A percentile compares a stretch with the other conserved stretches of the same genome.
These are phyloP conservation scores for Agrotis clavis DNA, from an alignment of 2,888 invertebrate genomes.

Conservation along the genomic window DNA sequence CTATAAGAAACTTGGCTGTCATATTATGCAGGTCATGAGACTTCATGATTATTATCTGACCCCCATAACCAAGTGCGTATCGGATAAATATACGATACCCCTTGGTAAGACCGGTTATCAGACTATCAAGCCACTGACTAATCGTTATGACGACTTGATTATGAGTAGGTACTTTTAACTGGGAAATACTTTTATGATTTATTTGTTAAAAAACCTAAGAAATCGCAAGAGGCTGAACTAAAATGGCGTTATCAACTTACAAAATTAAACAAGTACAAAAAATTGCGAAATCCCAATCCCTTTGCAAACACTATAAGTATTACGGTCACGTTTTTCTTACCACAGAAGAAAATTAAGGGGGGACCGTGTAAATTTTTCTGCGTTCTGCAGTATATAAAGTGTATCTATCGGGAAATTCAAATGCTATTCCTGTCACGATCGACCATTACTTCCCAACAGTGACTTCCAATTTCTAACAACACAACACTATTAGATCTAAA, in stretches of 20 bases:
- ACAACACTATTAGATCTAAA: conserved; percentile 71
- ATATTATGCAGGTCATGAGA: no score
- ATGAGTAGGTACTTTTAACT: no score
- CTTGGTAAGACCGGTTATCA: no score
- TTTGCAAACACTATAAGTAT: conserved; percentile 72
- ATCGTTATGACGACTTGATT: no score
- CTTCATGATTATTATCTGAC: no score
- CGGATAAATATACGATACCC: no score
- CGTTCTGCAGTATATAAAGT: conserved; percentile 72
- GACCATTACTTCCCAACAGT: conserved; percentile 90
- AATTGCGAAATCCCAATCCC: conserved; percentile 48
- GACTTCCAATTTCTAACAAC: conserved; percentile 89
- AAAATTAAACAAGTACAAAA: conserved; percentile 65
- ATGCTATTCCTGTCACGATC: conserved; percentile 88
- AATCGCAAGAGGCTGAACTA: neutral
- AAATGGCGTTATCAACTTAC: conserved; percentile 39
- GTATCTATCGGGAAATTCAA: conserved; percentile 84
- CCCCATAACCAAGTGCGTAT: no score
- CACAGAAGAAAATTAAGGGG: conserved; percentile 84
- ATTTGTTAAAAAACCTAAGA: neutral
- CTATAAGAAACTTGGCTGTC: no score
- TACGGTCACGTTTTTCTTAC: conserved; percentile 78
- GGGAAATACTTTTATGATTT: no score
- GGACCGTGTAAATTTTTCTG: conserved; percentile 79
- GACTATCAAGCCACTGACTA: no score